Conservation (phyloP, 2,797 vertebrate genomes). For the Myotis findleyi region DNA sequence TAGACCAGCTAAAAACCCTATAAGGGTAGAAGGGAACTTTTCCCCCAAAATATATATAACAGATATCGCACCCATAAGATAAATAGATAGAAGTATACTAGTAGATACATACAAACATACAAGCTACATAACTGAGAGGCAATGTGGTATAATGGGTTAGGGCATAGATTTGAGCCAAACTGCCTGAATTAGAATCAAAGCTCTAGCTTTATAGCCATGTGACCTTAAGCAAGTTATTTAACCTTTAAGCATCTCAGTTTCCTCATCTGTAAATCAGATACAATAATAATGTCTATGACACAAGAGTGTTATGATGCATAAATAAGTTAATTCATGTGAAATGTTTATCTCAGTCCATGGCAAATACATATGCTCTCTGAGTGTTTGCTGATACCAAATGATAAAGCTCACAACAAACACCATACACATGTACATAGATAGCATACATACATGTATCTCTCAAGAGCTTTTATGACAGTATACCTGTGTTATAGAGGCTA, state of each 20-base stretch:
- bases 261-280: neutral
- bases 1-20: neutral
- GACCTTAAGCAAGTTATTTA: neutral
- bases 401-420: neutral
- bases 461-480: neutral
- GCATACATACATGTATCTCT: neutral
- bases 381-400: neutral
- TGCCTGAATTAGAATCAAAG: neutral
- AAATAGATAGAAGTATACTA: neutral
- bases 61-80: neutral
- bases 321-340: neutral
- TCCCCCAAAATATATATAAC: neutral
- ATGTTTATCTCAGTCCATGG: neutral
- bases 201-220: neutral
- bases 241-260: conserved; percentile 30
- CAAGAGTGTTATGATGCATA: neutral
- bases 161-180: neutral
- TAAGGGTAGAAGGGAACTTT: neutral
- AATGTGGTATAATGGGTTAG: neutral
- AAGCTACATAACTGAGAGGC: neutral
- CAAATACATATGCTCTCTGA: neutral
- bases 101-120: neutral
- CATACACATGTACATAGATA: neutral
- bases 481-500: neutral
- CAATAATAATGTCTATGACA: neutral